phyloP scores from a whole-genome alignment of 2,888 invertebrate species.

The Sialis fuliginosa region DNA sequence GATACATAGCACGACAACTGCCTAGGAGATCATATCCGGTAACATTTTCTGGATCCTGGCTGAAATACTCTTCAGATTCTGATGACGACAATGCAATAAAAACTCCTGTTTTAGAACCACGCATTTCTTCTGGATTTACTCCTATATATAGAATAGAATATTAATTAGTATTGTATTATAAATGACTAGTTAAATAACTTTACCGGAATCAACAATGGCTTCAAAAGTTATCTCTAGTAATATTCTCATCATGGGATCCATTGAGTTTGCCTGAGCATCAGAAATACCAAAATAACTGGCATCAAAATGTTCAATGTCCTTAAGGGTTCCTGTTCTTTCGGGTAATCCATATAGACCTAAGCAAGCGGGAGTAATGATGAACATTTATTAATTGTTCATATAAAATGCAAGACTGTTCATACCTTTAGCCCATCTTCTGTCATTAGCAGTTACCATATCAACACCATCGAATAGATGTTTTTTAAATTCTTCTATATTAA shows the following conservation, averaged over 20 bases:
- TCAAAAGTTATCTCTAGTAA: conserved; percentile 63
- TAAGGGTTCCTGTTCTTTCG: conserved; percentile 26
- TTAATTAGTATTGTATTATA: background rate
- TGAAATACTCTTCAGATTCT: conserved; percentile 40
- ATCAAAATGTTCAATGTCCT: conserved; percentile 27
- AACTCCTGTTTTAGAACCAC: conserved; percentile 53
- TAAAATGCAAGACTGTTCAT: conserved; percentile 19
- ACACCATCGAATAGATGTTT: conserved; percentile 52
- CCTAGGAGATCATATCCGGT: conserved; percentile 24
- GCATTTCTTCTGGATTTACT: conserved; percentile 42
- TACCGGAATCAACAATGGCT: conserved; percentile 56
- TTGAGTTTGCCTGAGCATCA: conserved; percentile 36
- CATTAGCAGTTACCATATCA: background rate
- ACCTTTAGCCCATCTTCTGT: conserved; percentile 14
- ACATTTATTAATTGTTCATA: too few relatives aligned
- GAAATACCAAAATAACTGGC: conserved; percentile 26
- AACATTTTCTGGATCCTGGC: background rate
- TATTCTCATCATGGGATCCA: conserved; percentile 65
- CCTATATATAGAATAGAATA: too few relatives aligned
- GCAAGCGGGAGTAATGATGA: too few relatives aligned
- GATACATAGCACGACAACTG: conserved; percentile 77
- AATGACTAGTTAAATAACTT: conserved; percentile 10
- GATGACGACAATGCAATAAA: conserved; percentile 54
- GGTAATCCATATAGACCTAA: conserved; percentile 14
- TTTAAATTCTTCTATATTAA: conserved; percentile 49